Percentiles rank a stretch among this genome's conserved stretches.
These are phyloP conservation scores for Parthenolecanium corni DNA, from an alignment of 2,888 invertebrate genomes.

Conservation along the genomic window DNA sequence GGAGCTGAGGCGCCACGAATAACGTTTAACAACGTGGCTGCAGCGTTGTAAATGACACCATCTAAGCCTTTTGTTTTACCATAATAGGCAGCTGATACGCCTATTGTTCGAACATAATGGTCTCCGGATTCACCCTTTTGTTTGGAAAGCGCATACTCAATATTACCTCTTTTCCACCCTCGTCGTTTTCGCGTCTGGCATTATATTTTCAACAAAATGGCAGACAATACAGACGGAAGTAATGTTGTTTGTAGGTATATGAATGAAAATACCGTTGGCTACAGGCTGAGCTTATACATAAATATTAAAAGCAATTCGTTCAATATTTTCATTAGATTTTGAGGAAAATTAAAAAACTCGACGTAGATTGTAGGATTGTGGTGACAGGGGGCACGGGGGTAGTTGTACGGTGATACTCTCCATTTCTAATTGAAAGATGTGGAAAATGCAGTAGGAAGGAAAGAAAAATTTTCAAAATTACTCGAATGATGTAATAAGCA, in stretches of 20 bases:
- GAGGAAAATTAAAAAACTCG: no score
- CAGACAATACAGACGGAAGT: constrained; percentile 12
- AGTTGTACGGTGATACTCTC: no score
- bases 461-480: no score
- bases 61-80: constrained; percentile 17
- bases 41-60: constrained; percentile 21
- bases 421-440: no score
- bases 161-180: constrained; percentile 7
- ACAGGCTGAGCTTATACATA: no score
- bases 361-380: no score
- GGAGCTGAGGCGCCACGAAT: constrained; percentile 13
- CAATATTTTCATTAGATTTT: no score
- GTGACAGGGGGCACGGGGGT: no score
- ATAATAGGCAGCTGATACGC: constrained; percentile 24
- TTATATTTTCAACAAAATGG: constrained; percentile 8
- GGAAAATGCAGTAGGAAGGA: no score
- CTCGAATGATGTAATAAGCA: no score
- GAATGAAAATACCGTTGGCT: no score
- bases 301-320: no score
- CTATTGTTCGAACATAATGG: constrained; percentile 16
- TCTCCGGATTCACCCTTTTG: constrained; percentile 24
- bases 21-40: constrained; percentile 15
- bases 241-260: neutral
- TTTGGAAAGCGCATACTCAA: constrained; percentile 23
- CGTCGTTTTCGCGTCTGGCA: neutral